Percentiles rank a stretch among this genome's conserved stretches.
Evolutionary conservation across 2,888 invertebrate species (phyloP).

Genomic region (Diloba caeruleocephala): DNA sequence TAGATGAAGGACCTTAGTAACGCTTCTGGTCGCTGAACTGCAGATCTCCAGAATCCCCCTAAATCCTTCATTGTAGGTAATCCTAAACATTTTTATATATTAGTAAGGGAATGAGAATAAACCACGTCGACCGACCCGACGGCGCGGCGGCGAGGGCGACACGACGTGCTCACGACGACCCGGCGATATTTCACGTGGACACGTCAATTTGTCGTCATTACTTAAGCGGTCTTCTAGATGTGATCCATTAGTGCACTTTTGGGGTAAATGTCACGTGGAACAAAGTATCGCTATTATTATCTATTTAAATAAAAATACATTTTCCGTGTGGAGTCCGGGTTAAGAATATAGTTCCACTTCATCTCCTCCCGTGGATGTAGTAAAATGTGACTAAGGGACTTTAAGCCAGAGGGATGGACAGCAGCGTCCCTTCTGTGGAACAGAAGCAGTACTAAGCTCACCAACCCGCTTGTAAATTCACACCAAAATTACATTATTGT

Average conservation of each 20-base stretch:
- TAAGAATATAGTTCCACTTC: too few relatives aligned
- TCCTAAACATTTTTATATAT: constrained; percentile 61
- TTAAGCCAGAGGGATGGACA: too few relatives aligned
- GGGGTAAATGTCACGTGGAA: constrained; percentile 34
- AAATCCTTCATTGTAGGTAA: constrained; percentile 55
- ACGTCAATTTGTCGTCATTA: constrained; percentile 68
- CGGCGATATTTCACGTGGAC: constrained; percentile 57
- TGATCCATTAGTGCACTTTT: constrained; percentile 38
- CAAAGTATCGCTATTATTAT: constrained; percentile 22
- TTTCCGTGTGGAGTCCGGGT: too few relatives aligned
- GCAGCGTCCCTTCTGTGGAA: too few relatives aligned
- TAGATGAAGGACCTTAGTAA: constrained; percentile 46
- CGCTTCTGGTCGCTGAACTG: constrained; percentile 34
- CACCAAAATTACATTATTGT: too few relatives aligned
- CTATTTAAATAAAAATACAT: too few relatives aligned
- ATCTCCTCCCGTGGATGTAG: too few relatives aligned
- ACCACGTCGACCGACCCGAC: constrained; percentile 27
- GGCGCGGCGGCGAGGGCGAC: constrained; percentile 22
- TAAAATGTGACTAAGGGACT: too few relatives aligned
- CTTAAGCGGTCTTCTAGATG: constrained; percentile 42
- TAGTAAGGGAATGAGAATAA: constrained; percentile 54
- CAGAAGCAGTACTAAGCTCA: too few relatives aligned
- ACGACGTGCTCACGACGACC: constrained; percentile 18
- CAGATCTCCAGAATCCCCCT: constrained; percentile 49
- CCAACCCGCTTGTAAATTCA: too few relatives aligned